A percentile compares a stretch with the other conserved stretches of the same genome.
Evolutionary conservation across 37 sponge, comb jelly and placozoan species (phyloP).

Genomic region (Mnemiopsis leidyi): DNA sequence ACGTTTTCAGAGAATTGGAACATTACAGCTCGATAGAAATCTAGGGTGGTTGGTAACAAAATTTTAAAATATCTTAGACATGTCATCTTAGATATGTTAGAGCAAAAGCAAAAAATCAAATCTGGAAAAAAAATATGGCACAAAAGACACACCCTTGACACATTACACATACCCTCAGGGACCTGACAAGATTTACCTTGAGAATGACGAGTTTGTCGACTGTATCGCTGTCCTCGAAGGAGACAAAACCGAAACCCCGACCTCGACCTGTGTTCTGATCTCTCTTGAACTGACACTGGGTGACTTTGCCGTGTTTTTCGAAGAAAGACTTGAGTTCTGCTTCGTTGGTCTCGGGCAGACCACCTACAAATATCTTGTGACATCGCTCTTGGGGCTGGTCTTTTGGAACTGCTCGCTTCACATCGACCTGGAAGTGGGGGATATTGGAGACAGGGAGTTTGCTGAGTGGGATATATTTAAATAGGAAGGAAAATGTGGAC

Average conservation of each 20-base stretch:
- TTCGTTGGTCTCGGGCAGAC: conserved; percentile 40
- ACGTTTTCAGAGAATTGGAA: no score
- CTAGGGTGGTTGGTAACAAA: no score
- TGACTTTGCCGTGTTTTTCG: conserved; percentile 28
- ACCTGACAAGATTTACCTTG: conserved; percentile 7
- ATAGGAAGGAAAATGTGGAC: no score
- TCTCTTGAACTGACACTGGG: conserved; percentile 64
- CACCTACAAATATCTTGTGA: conserved; percentile 53
- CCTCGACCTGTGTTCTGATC: conserved; percentile 56
- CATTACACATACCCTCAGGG: background rate
- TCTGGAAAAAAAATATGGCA: background rate
- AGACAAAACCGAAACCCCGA: conserved; percentile 41
- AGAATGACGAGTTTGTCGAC: conserved; percentile 60
- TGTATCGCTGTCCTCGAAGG: conserved; percentile 32
- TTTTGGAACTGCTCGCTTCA: conserved; percentile 56
- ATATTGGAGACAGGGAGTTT: no score
- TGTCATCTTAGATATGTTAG: no score
- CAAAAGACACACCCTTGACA: background rate
- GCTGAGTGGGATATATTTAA: no score
- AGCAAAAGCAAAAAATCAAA: no score
- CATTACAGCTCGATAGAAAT: no score
- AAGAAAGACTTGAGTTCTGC: conserved; percentile 31
- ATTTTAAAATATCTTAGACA: no score
- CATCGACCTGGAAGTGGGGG: conserved; percentile 65
- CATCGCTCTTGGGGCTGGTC: conserved; percentile 60